Evolutionary conservation across 2,113 vertebrate genomes (phyloP).

Genomic region (Sprattus sprattus): DNA sequence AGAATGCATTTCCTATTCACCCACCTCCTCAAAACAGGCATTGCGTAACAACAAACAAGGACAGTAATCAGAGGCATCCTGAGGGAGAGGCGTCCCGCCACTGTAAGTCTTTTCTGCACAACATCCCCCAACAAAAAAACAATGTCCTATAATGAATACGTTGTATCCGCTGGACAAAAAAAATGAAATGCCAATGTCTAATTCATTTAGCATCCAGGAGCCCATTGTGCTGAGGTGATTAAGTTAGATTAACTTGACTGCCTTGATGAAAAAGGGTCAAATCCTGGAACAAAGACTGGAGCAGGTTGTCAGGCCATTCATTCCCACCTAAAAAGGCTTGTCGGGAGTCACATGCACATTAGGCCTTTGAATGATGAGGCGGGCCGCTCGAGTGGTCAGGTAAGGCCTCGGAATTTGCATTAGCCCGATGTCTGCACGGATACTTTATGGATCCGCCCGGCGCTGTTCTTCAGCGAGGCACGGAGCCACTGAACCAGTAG

Average conservation of each 20-base stretch:
- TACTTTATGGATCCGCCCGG: conserved; percentile 18
- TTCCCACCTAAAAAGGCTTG: conserved; percentile 23
- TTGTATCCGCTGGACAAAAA: not conserved
- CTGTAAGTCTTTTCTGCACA: not conserved
- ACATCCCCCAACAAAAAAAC: not conserved
- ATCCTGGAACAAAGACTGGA: not conserved
- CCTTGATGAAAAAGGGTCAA: conserved; percentile 1
- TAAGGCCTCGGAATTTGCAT: not conserved
- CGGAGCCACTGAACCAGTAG: not conserved
- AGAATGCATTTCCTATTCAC: not conserved
- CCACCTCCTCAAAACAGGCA: not conserved
- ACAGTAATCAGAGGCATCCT: not conserved
- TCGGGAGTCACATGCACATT: conserved; percentile 27
- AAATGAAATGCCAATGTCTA: not conserved
- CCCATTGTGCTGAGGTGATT: not conserved
- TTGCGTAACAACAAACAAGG: not conserved
- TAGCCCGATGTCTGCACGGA: not conserved
- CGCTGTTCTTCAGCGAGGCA: conserved; percentile 6
- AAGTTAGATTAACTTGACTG: not conserved
- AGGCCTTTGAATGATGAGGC: conserved; percentile 22
- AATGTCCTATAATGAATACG: not conserved
- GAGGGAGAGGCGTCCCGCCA: not conserved
- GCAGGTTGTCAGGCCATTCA: not conserved
- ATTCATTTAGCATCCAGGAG: not conserved
- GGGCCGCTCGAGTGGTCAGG: conserved; percentile 20